Evolutionary conservation across 2,888 invertebrate species (phyloP).

Genomic region (Hydrotaea diabolus): DNA sequence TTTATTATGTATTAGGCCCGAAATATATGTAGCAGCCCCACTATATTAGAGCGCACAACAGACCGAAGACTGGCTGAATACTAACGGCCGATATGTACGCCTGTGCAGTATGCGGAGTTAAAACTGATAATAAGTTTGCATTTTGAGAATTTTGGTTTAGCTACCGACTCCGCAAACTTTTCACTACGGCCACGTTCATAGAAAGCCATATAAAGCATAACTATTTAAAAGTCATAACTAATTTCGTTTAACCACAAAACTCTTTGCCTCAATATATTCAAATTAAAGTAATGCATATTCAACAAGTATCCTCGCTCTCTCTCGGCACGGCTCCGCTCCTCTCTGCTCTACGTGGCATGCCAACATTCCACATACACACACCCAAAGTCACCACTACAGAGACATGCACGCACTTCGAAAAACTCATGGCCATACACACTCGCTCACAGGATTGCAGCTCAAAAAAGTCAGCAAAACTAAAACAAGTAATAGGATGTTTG

Average conservation of each 20-base stretch:
- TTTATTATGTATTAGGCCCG: no score
- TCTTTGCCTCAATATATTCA: conserved; percentile 58
- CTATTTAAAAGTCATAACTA: conserved; percentile 55
- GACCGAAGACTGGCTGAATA: no score
- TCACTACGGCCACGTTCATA: neutral
- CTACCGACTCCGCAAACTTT: neutral
- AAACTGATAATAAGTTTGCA: no score
- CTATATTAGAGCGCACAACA: no score
- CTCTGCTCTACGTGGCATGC: conserved; percentile 3
- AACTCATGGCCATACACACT: neutral
- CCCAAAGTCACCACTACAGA: neutral
- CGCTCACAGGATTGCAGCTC: neutral
- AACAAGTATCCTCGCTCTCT: conserved; percentile 58
- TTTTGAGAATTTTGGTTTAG: no score
- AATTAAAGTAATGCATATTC: conserved; percentile 57
- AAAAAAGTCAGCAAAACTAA: conserved; percentile 6
- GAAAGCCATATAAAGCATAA: conserved; percentile 37
- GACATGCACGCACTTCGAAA: neutral
- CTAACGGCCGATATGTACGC: no score
- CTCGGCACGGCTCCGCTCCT: neutral
- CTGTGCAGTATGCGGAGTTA: no score
- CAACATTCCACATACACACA: neutral
- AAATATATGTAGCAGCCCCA: no score
- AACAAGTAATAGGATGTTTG: neutral
- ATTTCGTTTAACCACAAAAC: conserved; percentile 50